phyloP scores from a whole-genome alignment of 2,888 invertebrate species.

The Watsonalla cultraria region DNA sequence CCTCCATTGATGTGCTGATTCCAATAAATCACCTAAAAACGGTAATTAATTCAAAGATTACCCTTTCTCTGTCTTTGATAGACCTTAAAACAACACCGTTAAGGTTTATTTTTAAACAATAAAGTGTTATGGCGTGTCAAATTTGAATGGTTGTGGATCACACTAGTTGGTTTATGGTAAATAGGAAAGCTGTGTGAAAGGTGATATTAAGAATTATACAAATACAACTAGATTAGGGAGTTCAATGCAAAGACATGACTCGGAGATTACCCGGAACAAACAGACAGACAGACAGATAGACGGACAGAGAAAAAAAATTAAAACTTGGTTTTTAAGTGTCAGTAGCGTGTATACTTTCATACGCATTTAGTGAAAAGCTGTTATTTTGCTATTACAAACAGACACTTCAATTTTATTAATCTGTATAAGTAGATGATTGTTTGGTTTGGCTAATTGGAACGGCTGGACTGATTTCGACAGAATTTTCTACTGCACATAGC shows the following conservation, averaged over 20 bases:
- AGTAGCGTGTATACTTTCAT: too few species aligned
- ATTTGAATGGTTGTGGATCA: constrained; percentile 11
- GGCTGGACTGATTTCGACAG: too few species aligned
- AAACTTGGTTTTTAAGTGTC: too few species aligned
- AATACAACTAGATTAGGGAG: background rate
- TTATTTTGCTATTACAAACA: too few species aligned
- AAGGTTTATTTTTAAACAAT: constrained; percentile 18
- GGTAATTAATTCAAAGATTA: constrained; percentile 51
- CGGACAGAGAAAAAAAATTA: too few species aligned
- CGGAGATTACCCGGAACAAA: too few species aligned
- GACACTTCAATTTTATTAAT: too few species aligned
- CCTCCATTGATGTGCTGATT: constrained; percentile 48
- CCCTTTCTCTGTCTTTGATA: constrained; percentile 8
- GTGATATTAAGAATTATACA: constrained; percentile 28
- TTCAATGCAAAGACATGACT: background rate
- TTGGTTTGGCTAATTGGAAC: too few species aligned
- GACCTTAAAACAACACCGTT: constrained; percentile 13
- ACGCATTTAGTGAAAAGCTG: too few species aligned
- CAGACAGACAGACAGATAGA: too few species aligned
- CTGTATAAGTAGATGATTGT: too few species aligned
- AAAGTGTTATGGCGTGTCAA: constrained; percentile 11
- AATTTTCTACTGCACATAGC: too few species aligned
- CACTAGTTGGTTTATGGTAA: constrained; percentile 46
- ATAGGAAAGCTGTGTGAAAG: constrained; percentile 59
- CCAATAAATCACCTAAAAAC: constrained; percentile 52